Conservation (phyloP, 1,140 invertebrate species). For the Sinella curviseta region DNA sequence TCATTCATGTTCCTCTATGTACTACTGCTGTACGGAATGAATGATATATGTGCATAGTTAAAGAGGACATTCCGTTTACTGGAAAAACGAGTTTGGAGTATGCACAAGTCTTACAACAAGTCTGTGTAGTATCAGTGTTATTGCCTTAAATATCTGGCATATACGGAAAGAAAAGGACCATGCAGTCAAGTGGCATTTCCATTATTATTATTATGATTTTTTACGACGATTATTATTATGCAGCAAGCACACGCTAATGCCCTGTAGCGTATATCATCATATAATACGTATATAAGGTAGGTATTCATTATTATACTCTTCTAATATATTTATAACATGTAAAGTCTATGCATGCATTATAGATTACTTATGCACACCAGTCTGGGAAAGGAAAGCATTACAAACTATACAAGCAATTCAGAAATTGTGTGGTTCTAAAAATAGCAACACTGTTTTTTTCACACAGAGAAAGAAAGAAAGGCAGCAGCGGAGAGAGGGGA, state of each 20-base stretch:
- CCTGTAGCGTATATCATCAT: no score
- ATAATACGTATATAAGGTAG: no score
- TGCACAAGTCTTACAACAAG: no score
- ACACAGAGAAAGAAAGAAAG: not conserved
- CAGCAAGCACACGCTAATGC: not conserved
- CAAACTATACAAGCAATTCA: not conserved
- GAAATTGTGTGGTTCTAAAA: not conserved
- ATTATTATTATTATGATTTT: constrained; percentile 13
- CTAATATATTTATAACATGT: no score
- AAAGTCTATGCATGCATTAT: no score
- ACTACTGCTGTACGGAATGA: no score
- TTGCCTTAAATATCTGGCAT: not conserved
- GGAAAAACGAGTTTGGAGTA: not conserved
- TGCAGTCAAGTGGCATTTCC: constrained; percentile 18
- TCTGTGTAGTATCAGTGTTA: no score
- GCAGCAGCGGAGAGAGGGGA: not conserved
- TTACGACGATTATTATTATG: constrained; percentile 10
- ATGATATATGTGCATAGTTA: not conserved
- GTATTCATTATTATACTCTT: no score
- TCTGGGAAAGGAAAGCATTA: not conserved
- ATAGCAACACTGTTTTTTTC: not conserved
- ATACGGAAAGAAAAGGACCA: not conserved
- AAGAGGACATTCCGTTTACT: not conserved
- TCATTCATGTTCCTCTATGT: not conserved
- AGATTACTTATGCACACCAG: no score